Evolutionary conservation across 2,888 invertebrate species (phyloP), one percentile per base, ranked within the genome.

Genomic region (Cephus pulcher): DNA sequence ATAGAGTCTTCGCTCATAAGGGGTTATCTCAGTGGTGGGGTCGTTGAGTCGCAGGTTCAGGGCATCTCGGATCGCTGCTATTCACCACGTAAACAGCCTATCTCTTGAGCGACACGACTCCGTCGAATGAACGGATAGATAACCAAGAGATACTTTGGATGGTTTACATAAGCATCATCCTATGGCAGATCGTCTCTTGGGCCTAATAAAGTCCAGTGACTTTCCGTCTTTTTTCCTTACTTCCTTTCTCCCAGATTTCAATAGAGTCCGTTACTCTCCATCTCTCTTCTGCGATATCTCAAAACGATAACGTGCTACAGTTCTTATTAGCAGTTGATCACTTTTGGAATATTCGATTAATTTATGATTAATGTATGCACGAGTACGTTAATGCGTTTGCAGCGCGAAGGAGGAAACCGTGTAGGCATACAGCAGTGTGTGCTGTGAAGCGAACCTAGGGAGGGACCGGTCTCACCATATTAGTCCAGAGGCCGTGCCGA

Each of bases 61-160:
- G 84, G 82, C 86, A 84, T 83, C 82, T 82, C 85, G 89, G 90
- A 86, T 90, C 90, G 86, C 79, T 84, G 88, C 83, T 81, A 84
- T 85, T 85, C 85, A 85, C 82, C 87, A 82, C 87, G 89, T 89
- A 89, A 90, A 89, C 90, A 89, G 84, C 85, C 88, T 88, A 89
- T 88, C 88, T 86, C 81, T 68, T 56, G 23, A 56, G 56, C 56
- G 56, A 56, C 56, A 56, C 80, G 81, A 33, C 30, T 81, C 82
- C 80, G 56, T 79, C 75, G 69, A 33, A 33, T 35, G 34, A 35
- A 35, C 37, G 12, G 74, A 30, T 37, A 74, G 35, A 33, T 35
- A 35, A 34, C 34, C 74, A 35, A 74, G 30, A 74, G 23, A 33
- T 35, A 15, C 30, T 34, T 32, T 74, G 34, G 34, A 35, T 11